These are phyloP conservation scores for Drosophila glabriapex DNA, from an alignment of 2,888 invertebrate genomes.

Conservation along the genomic window DNA sequence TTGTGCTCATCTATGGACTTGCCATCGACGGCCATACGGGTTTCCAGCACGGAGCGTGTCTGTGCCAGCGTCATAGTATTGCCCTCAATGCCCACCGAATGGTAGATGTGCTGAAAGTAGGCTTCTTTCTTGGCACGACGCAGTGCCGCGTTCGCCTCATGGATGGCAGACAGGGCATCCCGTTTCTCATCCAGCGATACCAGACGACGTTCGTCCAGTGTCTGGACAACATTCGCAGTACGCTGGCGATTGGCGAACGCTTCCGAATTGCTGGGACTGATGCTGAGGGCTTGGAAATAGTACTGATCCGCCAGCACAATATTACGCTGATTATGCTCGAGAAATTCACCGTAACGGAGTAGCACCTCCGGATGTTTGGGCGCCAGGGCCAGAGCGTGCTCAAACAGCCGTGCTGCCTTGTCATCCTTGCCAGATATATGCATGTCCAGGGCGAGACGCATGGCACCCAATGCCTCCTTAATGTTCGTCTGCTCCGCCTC, in stretches of 20 bases:
- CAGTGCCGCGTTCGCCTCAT: constrained; percentile 92
- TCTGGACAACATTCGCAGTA: constrained; percentile 95
- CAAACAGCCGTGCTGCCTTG: constrained; percentile 93
- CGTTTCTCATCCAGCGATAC: constrained; percentile 92
- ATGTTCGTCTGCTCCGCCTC: constrained; percentile 76
- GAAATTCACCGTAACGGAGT: constrained; percentile 96
- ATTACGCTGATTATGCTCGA: constrained; percentile 94
- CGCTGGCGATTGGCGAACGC: constrained; percentile 93
- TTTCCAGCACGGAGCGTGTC: constrained; percentile 96
- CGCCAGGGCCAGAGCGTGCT: constrained; percentile 96
- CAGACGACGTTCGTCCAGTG: constrained; percentile 89
- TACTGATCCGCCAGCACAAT: constrained; percentile 95
- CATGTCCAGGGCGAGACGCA: constrained; percentile 94
- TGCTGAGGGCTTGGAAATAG: constrained; percentile 93
- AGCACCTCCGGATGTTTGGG: constrained; percentile 97
- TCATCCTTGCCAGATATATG: constrained; percentile 92
- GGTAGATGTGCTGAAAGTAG: constrained; percentile 98
- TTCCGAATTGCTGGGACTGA: constrained; percentile 93
- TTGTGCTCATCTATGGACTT: constrained; percentile 98
- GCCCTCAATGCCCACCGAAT: constrained; percentile 98
- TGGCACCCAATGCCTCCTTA: constrained; percentile 92
- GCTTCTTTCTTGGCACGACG: constrained; percentile 96
- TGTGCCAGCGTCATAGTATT: constrained; percentile 98
- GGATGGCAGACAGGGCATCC: constrained; percentile 92
- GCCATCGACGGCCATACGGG: constrained; percentile 93